phyloP scores from a whole-genome alignment of 2,797 vertebrate species.

The Diplodus sargus region DNA sequence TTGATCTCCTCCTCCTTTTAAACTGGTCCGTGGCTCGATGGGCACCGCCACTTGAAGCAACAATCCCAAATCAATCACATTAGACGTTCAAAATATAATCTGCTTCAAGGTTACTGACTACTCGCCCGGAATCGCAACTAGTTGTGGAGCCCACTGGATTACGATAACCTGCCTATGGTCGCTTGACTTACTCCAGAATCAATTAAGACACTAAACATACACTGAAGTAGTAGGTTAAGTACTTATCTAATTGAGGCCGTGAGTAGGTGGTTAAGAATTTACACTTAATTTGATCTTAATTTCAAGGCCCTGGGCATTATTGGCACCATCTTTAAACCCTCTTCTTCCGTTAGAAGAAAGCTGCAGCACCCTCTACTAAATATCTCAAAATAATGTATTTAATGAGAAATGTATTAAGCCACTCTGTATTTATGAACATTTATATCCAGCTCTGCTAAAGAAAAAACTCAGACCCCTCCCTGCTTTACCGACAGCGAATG shows the following conservation, averaged over 20 bases:
- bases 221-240: background rate
- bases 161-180: background rate
- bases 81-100: slow-evolving; percentile 35
- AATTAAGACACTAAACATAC: background rate
- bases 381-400: background rate
- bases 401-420: too few species aligned
- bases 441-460: background rate
- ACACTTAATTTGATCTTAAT: background rate
- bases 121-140: background rate
- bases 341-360: background rate
- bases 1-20: slow-evolving; percentile 72
- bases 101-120: slow-evolving; percentile 10
- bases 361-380: background rate
- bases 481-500: background rate
- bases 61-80: slow-evolving; percentile 51
- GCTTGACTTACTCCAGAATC: background rate
- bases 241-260: background rate
- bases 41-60: slow-evolving; percentile 52
- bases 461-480: background rate
- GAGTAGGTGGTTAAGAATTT: background rate
- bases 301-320: background rate
- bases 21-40: slow-evolving; percentile 56
- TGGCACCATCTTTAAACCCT: background rate
- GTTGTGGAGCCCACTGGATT: background rate
- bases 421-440: background rate